phyloP scores from a whole-genome alignment of 1,140 invertebrate species.

The Cotesia typhae region DNA sequence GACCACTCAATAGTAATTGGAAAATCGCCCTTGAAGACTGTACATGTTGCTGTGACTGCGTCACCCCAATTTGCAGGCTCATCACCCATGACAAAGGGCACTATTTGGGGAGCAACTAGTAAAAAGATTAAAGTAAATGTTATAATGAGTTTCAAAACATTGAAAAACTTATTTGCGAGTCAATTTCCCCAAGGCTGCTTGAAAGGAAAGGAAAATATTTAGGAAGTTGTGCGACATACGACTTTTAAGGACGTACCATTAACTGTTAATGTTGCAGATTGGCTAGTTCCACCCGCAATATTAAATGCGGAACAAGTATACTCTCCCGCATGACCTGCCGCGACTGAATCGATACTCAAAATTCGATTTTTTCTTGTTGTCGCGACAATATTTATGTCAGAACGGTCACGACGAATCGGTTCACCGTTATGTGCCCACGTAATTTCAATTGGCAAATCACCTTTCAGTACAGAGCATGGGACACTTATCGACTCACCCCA shows the following conservation, averaged over 20 bases:
- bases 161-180: constrained; percentile 9
- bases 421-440: constrained; percentile 64
- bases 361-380: constrained; percentile 69
- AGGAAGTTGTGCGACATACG: not conserved
- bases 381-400: constrained; percentile 56
- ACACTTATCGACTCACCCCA: constrained; percentile 72
- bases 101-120: constrained; percentile 75
- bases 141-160: constrained; percentile 1
- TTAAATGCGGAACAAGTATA: constrained; percentile 79
- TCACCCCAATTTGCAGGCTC: constrained; percentile 77
- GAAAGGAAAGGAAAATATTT: constrained; percentile 6
- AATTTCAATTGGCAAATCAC: constrained; percentile 77
- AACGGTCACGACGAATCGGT: constrained; percentile 51
- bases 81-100: constrained; percentile 75
- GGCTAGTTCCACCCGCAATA: constrained; percentile 72
- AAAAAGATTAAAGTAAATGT: constrained; percentile 8
- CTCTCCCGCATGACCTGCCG: constrained; percentile 73
- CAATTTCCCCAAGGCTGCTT: constrained; percentile 19
- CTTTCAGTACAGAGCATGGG: constrained; percentile 77
- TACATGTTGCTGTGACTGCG: constrained; percentile 74
- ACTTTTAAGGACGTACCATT: constrained; percentile 66
- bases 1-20: constrained; percentile 71
- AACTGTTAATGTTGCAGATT: constrained; percentile 71
- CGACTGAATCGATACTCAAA: constrained; percentile 77
- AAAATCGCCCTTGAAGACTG: constrained; percentile 75